Percentiles rank a stretch among this genome's conserved stretches.
phyloP scores from a whole-genome alignment of 2,797 vertebrate genomes.

The Cichlasoma orientale region DNA sequence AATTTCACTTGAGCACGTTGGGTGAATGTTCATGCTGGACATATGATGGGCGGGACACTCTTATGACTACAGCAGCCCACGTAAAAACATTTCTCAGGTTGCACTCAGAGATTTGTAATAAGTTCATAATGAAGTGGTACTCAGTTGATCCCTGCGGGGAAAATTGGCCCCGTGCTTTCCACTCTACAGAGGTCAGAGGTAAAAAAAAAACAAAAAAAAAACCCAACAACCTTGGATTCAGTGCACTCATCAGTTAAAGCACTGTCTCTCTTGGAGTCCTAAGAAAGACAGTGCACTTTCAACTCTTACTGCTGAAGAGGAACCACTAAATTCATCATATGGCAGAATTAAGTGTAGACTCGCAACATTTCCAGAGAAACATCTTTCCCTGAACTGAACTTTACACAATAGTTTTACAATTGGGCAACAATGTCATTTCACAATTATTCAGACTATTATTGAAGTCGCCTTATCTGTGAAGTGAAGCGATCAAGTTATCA shows the following conservation, averaged over 20 bases:
- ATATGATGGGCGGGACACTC: slow-evolving; percentile 13
- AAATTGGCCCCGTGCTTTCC: not conserved
- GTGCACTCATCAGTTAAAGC: slow-evolving; percentile 1
- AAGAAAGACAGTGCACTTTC: not conserved
- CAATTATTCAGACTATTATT: slow-evolving; percentile 23
- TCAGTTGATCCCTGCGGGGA: slow-evolving; percentile 19
- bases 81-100: slow-evolving; percentile 38
- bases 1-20: slow-evolving; percentile 42
- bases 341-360: slow-evolving; percentile 16
- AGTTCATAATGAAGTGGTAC: slow-evolving; percentile 35
- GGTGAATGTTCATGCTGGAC: not conserved
- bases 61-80: slow-evolving; percentile 21
- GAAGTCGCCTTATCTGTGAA: not conserved
- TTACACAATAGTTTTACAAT: slow-evolving; percentile 67
- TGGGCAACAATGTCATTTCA: slow-evolving; percentile 66
- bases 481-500: slow-evolving; percentile 22
- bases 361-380: slow-evolving; percentile 61
- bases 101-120: slow-evolving; percentile 26
- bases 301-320: slow-evolving; percentile 14
- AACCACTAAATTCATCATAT: slow-evolving; percentile 21
- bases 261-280: not conserved
- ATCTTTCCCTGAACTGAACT: slow-evolving; percentile 56
- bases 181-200: slow-evolving; percentile 40
- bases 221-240: slow-evolving; percentile 34
- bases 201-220: slow-evolving; percentile 27